Conservation (phyloP, 2,797 vertebrate genomes). For the Phyllotis vaccarum region DNA sequence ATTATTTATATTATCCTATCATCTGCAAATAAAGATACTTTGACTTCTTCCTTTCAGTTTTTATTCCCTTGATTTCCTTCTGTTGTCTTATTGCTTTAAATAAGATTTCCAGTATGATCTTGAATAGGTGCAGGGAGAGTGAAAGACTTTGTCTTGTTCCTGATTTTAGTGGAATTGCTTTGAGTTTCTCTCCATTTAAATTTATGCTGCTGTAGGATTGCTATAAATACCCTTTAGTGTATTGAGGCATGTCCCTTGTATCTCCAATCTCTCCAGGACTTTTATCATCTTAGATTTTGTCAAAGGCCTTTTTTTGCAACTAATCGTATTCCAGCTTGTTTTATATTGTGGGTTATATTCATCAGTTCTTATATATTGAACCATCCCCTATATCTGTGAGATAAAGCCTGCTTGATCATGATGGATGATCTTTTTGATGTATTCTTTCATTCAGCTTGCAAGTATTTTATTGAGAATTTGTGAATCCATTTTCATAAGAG, state of each 20-base stretch:
- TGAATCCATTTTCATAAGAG: not conserved
- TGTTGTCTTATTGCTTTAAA: not conserved
- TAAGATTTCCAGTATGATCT: not conserved
- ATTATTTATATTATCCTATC: not conserved
- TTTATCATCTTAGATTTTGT: not conserved
- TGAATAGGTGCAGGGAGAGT: not conserved
- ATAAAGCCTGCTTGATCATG: not conserved
- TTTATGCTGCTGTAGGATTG: not conserved
- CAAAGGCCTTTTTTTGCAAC: not conserved
- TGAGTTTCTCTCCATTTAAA: not conserved
- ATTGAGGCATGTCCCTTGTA: not conserved
- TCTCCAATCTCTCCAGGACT: not conserved
- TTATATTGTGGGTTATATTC: not conserved
- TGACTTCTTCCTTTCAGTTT: not conserved
- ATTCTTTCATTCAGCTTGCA: not conserved
- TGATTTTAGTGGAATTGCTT: not conserved
- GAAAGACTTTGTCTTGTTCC: not conserved
- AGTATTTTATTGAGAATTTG: not conserved
- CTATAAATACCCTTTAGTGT: not conserved
- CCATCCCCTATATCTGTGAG: not conserved
- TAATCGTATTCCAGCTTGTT: not conserved
- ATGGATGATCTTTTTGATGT: not conserved
- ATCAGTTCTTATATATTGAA: not conserved
- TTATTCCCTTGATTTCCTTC: not conserved
- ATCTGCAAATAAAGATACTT: not conserved